These are phyloP conservation scores for Larimichthys crocea DNA, from an alignment of 2,113 vertebrate genomes.

Conservation along the genomic window DNA sequence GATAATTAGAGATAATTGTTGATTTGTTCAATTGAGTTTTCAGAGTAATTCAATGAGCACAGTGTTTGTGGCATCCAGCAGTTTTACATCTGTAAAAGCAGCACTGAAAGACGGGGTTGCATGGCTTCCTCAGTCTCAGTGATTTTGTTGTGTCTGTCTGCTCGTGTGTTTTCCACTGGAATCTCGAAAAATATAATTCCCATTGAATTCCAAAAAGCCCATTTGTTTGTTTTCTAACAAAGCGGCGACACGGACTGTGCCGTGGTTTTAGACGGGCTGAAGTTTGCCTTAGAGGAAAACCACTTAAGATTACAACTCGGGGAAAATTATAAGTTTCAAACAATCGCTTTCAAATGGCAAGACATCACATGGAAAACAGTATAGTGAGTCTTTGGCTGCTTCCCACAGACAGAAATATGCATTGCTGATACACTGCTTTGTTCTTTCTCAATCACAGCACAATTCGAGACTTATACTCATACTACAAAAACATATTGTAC, in stretches of 20 bases:
- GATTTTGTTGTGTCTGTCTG: background rate
- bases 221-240: slow-evolving; percentile 58
- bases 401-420: slow-evolving; percentile 53
- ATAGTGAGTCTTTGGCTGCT: slow-evolving; percentile 36
- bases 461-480: slow-evolving; percentile 26
- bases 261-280: slow-evolving; percentile 45
- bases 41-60: background rate
- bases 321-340: slow-evolving; percentile 67
- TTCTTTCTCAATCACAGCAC: slow-evolving; percentile 25
- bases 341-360: slow-evolving; percentile 63
- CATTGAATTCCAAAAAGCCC: slow-evolving; percentile 26
- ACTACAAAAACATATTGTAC: slow-evolving; percentile 15
- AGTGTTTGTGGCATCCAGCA: background rate
- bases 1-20: background rate
- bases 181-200: slow-evolving; percentile 28
- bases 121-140: slow-evolving; percentile 1
- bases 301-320: slow-evolving; percentile 58
- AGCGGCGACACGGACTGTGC: slow-evolving; percentile 36
- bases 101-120: background rate
- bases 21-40: background rate
- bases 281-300: slow-evolving; percentile 57
- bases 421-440: slow-evolving; percentile 37
- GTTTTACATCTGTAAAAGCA: background rate
- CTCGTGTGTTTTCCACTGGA: slow-evolving; percentile 2
- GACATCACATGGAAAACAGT: slow-evolving; percentile 34